These are phyloP conservation scores for Zingel zingel DNA, from an alignment of 2,113 vertebrate genomes.

Conservation along the genomic window DNA sequence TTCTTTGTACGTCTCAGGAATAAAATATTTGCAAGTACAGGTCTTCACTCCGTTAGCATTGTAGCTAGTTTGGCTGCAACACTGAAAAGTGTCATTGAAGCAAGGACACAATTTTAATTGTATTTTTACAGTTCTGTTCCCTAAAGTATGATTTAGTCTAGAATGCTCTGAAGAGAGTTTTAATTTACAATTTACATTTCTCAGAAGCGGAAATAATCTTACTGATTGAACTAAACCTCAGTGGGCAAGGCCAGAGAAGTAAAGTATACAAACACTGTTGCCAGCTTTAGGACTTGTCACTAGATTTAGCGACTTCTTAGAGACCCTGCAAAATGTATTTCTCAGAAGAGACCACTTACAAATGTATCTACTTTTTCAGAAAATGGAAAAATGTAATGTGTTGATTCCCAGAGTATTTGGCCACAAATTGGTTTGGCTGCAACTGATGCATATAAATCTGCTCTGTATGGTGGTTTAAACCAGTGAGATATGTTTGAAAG, in stretches of 20 bases:
- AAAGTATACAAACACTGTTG: constrained; percentile 12
- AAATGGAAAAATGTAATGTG: constrained; percentile 28
- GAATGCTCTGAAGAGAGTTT: constrained; percentile 30
- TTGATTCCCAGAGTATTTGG: constrained; percentile 42
- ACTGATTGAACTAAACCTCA: constrained; percentile 41
- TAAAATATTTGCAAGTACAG: constrained; percentile 31
- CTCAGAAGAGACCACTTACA: constrained; percentile 40
- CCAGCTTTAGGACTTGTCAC: constrained; percentile 22
- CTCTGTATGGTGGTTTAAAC: neutral
- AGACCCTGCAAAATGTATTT: constrained; percentile 20
- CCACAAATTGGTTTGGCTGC: constrained; percentile 43
- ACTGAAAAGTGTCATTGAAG: constrained; percentile 44
- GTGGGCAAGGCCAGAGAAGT: constrained; percentile 8
- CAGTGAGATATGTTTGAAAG: constrained; percentile 22
- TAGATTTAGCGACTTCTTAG: constrained; percentile 41
- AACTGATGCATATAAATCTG: constrained; percentile 32
- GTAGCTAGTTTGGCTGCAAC: constrained; percentile 4
- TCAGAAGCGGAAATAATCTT: constrained; percentile 46
- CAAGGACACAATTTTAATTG: constrained; percentile 64
- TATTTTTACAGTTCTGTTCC: constrained; percentile 47
- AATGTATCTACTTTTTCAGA: constrained; percentile 51
- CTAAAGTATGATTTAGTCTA: constrained; percentile 26
- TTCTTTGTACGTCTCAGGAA: constrained; percentile 38
- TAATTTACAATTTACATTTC: constrained; percentile 29
- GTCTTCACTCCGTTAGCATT: constrained; percentile 18